phyloP scores from a whole-genome alignment of 1,140 invertebrate genomes.

The Drosophila pandora region DNA sequence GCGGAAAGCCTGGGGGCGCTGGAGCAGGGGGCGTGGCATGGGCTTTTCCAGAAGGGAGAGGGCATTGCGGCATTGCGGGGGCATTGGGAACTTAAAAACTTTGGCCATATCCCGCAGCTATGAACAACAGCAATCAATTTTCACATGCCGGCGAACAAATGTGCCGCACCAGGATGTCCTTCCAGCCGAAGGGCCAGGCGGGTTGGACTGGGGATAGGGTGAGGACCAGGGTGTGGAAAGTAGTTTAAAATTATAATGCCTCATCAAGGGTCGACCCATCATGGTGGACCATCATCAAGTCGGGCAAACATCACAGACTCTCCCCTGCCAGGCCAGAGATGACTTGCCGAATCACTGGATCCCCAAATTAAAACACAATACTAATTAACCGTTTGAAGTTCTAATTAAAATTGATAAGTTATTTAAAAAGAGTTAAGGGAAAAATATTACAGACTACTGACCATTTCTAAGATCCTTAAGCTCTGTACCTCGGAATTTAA shows the following conservation, averaged over 20 bases:
- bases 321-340: neutral
- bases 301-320: conserved; percentile 33
- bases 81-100: conserved; percentile 75
- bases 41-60: conserved; percentile 21
- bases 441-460: neutral
- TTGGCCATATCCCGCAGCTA: conserved; percentile 80
- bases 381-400: conserved; percentile 26
- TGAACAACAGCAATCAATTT: conserved; percentile 81
- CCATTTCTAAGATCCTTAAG: neutral
- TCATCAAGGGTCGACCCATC: conserved; percentile 48
- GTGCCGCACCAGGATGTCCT: conserved; percentile 69
- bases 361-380: conserved; percentile 10
- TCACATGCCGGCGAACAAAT: conserved; percentile 79
- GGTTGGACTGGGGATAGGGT: too few relatives aligned
- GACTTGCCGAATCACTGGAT: conserved; percentile 8
- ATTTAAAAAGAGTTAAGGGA: too few relatives aligned
- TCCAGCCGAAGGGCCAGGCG: neutral
- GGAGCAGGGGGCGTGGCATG: conserved; percentile 4
- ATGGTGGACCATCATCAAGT: conserved; percentile 48
- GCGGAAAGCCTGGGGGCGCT: conserved; percentile 12
- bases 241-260: conserved; percentile 77
- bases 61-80: conserved; percentile 41
- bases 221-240: conserved; percentile 20
- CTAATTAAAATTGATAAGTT: conserved; percentile 1
- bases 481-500: neutral